Percentiles rank a stretch among this genome's conserved stretches.
Conservation (phyloP, 2,113 vertebrate species). For the Chamaea fasciata region DNA sequence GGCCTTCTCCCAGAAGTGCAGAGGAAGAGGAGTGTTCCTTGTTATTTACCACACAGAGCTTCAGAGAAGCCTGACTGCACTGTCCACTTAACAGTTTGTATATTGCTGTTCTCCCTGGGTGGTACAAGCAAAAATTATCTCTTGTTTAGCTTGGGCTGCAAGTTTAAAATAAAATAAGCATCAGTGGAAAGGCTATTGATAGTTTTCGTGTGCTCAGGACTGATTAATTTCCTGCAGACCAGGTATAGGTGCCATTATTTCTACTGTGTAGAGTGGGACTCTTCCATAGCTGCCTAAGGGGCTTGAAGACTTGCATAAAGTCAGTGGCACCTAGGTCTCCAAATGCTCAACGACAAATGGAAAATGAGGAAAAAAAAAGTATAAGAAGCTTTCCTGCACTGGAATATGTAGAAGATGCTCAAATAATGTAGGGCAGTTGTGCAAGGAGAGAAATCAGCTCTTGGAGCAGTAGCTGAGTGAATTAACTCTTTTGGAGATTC, state of each 20-base stretch:
- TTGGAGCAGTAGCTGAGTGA: not conserved
- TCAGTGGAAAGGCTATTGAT: not conserved
- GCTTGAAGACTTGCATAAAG: not conserved
- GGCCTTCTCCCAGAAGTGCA: not conserved
- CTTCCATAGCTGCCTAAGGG: not conserved
- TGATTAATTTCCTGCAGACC: not conserved
- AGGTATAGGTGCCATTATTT: not conserved
- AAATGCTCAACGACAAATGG: not conserved
- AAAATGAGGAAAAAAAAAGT: not conserved
- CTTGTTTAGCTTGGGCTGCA: not conserved
- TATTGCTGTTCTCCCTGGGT: not conserved
- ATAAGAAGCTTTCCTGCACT: not conserved
- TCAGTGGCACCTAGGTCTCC: not conserved
- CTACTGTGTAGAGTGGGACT: not conserved
- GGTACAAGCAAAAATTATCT: not conserved
- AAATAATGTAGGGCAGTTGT: not conserved
- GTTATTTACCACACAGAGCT: not conserved
- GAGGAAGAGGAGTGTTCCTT: accelerated
- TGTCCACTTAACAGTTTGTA: not conserved
- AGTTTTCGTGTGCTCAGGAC: not conserved
- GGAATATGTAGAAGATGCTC: not conserved
- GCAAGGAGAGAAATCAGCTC: not conserved
- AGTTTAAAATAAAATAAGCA: not conserved
- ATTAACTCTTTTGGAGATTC: not conserved
- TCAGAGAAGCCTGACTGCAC: not conserved